Evolutionary conservation across 2,888 invertebrate species (phyloP).

Genomic region (Nemoura dubitans): DNA sequence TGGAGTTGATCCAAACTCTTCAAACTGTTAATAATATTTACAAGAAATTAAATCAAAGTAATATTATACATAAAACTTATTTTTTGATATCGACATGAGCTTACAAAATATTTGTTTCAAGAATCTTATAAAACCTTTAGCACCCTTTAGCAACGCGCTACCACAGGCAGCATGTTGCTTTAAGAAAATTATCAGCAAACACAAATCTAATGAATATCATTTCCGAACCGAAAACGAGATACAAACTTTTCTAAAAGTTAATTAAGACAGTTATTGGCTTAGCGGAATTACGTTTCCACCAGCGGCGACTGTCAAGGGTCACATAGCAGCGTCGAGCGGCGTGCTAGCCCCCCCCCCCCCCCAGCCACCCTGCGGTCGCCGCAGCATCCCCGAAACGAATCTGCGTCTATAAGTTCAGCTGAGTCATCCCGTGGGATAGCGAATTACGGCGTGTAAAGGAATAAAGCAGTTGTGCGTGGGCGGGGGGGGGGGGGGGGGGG

Average conservation of each 20-base stretch:
- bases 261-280: conserved; percentile 42
- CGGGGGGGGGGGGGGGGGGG: background rate
- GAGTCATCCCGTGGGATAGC: conserved; percentile 46
- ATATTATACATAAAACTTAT: background rate
- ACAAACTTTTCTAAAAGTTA: conserved; percentile 32
- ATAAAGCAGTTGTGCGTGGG: conserved; percentile 46
- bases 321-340: background rate
- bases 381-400: background rate
- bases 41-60: conserved; percentile 16
- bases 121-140: background rate
- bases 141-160: background rate
- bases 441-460: conserved; percentile 47
- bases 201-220: conserved; percentile 1
- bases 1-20: background rate
- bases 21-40: conserved; percentile 12
- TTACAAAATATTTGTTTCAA: background rate
- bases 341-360: background rate
- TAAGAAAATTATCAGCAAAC: conserved; percentile 22
- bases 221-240: conserved; percentile 1
- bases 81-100: background rate
- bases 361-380: background rate
- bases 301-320: conserved; percentile 32
- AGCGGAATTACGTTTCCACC: conserved; percentile 35
- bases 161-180: background rate
- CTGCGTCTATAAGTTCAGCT: conserved; percentile 1